Conservation (phyloP, 2,113 vertebrate genomes). For the Girardinichthys multiradiatus region DNA sequence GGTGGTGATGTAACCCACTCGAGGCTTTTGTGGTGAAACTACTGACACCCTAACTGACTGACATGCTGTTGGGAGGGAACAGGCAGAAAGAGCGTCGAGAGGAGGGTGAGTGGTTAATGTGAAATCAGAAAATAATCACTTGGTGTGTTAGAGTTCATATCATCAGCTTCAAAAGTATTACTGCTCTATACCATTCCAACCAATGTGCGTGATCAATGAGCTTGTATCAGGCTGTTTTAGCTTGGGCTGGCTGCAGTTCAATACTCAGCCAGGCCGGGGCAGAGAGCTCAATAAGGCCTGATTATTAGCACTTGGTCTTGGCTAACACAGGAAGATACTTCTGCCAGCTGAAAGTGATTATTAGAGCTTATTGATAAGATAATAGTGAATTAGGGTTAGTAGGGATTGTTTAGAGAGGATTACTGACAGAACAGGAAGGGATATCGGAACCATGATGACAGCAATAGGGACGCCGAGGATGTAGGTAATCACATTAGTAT, state of each 20-base stretch:
- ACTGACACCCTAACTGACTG: conserved; percentile 66
- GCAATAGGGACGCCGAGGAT: conserved; percentile 32
- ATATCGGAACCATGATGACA: conserved; percentile 41
- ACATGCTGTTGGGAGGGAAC: conserved; percentile 43
- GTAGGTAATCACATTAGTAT: conserved; percentile 40
- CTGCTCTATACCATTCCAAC: conserved; percentile 31
- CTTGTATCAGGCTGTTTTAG: conserved; percentile 46
- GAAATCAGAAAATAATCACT: conserved; percentile 44
- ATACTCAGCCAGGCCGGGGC: conserved; percentile 30
- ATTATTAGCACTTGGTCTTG: conserved; percentile 43
- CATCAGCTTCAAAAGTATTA: conserved; percentile 7
- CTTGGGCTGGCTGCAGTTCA: conserved; percentile 41
- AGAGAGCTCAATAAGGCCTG: conserved; percentile 33
- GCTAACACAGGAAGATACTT: conserved; percentile 53
- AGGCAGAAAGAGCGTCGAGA: conserved; percentile 25
- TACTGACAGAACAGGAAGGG: conserved; percentile 45
- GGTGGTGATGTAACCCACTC: conserved; percentile 72
- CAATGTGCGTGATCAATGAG: conserved; percentile 70
- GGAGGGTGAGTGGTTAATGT: conserved; percentile 24
- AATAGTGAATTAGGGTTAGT: conserved; percentile 60
- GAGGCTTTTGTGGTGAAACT: conserved; percentile 64
- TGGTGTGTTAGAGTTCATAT: conserved; percentile 22
- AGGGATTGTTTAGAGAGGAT: conserved; percentile 72
- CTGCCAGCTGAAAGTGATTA: conserved; percentile 60
- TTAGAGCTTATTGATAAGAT: conserved; percentile 70